These are phyloP conservation scores for Cyanocitta stelleri DNA, from an alignment of 2,113 vertebrate genomes.

Conservation along the genomic window DNA sequence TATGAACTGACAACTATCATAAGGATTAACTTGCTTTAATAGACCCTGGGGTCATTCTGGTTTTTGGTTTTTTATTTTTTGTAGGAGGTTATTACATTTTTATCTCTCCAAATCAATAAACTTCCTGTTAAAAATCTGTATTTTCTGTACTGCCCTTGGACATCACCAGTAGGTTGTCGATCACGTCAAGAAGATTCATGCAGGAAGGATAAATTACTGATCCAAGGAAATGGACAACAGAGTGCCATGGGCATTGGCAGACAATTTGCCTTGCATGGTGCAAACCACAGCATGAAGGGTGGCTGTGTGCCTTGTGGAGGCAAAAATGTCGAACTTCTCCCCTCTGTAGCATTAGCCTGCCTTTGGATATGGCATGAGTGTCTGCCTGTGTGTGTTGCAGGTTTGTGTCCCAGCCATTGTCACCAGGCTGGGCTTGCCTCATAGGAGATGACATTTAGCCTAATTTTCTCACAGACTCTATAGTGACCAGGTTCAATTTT, in stretches of 20 bases:
- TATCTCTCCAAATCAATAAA: neutral
- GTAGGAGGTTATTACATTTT: neutral
- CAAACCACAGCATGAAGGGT: neutral
- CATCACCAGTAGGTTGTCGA: neutral
- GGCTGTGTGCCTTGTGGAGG: neutral
- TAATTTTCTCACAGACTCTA: neutral
- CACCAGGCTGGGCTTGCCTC: neutral
- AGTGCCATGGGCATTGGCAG: neutral
- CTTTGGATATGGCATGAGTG: neutral
- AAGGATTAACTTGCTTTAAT: neutral
- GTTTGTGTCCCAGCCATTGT: neutral
- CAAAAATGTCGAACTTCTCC: neutral
- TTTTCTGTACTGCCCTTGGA: neutral
- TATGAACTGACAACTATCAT: neutral
- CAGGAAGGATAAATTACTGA: neutral
- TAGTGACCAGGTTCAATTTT: neutral
- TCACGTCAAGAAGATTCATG: neutral
- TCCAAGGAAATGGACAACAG: neutral
- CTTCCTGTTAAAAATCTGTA: neutral
- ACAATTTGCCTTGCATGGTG: rapidly evolving
- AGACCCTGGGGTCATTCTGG: neutral
- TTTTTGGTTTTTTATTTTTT: neutral
- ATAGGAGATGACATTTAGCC: neutral
- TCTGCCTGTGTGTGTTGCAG: neutral
- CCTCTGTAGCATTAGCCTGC: neutral